Evolutionary conservation across 2,888 invertebrate genomes (phyloP), one percentile per base, ranked within the genome.

Genomic region (Dyspetes luteomarginatus): DNA sequence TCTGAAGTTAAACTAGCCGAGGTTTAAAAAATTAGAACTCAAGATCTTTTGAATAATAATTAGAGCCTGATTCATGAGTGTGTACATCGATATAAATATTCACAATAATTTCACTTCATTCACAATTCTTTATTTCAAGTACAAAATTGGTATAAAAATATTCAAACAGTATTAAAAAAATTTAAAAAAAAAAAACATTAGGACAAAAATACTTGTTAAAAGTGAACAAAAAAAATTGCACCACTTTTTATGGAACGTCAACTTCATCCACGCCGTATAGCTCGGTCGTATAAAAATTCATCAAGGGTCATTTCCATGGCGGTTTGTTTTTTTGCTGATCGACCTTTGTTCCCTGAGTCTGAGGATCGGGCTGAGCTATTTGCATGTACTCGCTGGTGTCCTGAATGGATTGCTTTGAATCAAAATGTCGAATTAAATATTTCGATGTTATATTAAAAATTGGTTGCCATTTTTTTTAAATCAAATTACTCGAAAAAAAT

Each of bases 291-390:
- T 68, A 75, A 50, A 80, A 78, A 81, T 74, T 83, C 26, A 72
- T 26, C 58, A 22, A 52, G 15, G 56, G 84, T 90, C 88, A 92
- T 88, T 92, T 92, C 92, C 92, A 92, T n/a, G 92, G 92, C 4
- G 91, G 92, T 73, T 92, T 92, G 7, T 75, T 81, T 69, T 83
- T 89, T 50, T 84, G 85, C 52, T 87, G 88, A 36, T 91, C 90
- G 9, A 19, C 45, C 72, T 87, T 91, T 3, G 78, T 7, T 67
- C 80, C 78, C 55, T 88, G 75, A 75, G 87, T 89, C 82, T 89
- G 88, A 17, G 89, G 86, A 50, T 88, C 74, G 74, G 87, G 89
- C 82, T 89, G 88, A 17, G 89, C 86, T 26, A 90, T 71, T 22
- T 88, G 82, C 45, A 90, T 82, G 78, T 88, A 90, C 77, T 91